Conservation (phyloP, 2,797 vertebrate genomes). For the Acridotheres tristis region DNA sequence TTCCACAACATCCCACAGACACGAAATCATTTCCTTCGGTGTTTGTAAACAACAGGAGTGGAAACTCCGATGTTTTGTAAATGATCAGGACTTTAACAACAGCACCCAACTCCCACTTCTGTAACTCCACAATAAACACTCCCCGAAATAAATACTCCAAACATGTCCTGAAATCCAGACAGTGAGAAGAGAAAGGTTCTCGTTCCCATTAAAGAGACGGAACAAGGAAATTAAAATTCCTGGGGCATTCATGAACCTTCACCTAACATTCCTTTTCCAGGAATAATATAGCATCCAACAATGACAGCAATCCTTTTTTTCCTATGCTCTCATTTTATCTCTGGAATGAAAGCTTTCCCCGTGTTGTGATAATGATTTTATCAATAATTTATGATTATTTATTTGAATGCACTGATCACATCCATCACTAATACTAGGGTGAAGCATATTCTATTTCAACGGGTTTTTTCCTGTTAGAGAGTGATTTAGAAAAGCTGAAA, state of each 20-base stretch:
- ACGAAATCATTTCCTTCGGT: neutral
- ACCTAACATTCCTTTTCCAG: neutral
- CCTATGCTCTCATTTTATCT: neutral
- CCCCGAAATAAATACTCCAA: neutral
- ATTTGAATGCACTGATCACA: neutral
- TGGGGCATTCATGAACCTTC: neutral
- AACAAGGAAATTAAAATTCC: neutral
- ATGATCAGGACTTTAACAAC: neutral
- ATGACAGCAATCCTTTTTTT: neutral
- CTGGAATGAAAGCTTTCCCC: neutral
- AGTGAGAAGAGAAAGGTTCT: neutral
- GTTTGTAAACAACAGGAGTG: neutral
- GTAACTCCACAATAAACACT: neutral
- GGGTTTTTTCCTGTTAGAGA: neutral
- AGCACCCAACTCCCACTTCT: neutral
- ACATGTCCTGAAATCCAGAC: neutral
- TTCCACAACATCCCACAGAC: neutral
- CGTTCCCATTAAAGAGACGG: neutral
- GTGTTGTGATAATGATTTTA: constrained; percentile 34
- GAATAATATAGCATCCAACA: neutral
- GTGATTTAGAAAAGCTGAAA: neutral
- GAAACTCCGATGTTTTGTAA: neutral
- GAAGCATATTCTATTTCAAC: neutral
- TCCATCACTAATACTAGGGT: neutral
- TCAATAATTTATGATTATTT: constrained; percentile 36